These are phyloP conservation scores for Ciona savignyi DNA, from an alignment of 23 tunicate species.

Conservation along the genomic window DNA sequence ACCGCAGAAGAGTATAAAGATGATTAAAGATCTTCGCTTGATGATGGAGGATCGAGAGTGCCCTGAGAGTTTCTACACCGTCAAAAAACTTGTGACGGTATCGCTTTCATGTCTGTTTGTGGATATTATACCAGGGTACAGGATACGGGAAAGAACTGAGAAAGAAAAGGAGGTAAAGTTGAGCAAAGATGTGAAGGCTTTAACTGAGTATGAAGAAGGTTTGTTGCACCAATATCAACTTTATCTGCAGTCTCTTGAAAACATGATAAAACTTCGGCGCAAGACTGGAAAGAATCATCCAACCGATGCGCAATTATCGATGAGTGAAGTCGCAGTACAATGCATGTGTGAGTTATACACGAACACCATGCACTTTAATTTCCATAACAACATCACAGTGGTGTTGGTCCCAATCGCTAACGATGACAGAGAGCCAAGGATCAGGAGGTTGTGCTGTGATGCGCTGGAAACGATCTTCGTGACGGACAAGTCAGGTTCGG, in stretches of 20 bases:
- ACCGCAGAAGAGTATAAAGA: constrained; percentile 48
- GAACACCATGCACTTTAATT: constrained; percentile 63
- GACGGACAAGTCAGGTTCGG: constrained; percentile 41
- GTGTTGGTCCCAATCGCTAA: constrained; percentile 62
- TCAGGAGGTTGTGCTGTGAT: constrained; percentile 60
- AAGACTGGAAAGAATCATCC: not conserved
- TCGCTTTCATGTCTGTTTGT: constrained; percentile 58
- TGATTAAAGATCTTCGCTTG: constrained; percentile 31
- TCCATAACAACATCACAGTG: constrained; percentile 52
- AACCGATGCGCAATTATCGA: not conserved
- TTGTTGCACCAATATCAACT: constrained; percentile 51
- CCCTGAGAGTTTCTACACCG: constrained; percentile 37
- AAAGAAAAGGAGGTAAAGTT: constrained; percentile 74
- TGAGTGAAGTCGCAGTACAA: constrained; percentile 52
- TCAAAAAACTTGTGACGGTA: constrained; percentile 63
- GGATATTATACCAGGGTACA: constrained; percentile 89
- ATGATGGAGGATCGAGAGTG: constrained; percentile 42
- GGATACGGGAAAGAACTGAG: constrained; percentile 78
- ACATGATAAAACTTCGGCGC: constrained; percentile 19
- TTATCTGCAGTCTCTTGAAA: constrained; percentile 51
- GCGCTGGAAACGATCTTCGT: constrained; percentile 50
- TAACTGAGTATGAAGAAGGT: constrained; percentile 71
- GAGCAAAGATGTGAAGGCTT: constrained; percentile 68
- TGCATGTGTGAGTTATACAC: constrained; percentile 46
- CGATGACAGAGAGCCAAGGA: constrained; percentile 25